phyloP scores from a whole-genome alignment of 2,113 vertebrate species.

The Grallaria varia region DNA sequence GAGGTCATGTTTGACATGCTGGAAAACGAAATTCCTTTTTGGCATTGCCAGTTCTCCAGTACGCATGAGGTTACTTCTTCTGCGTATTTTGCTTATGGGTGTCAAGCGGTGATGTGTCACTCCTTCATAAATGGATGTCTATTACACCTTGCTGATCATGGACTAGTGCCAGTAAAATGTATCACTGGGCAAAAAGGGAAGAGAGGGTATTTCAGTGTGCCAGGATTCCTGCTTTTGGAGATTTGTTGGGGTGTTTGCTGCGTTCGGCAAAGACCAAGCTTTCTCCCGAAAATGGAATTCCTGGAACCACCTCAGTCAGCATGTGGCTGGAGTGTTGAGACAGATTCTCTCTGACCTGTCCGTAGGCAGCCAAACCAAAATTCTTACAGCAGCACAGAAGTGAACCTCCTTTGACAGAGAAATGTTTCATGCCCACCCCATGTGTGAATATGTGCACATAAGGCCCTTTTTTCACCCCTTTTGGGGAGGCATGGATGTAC shows the following conservation, averaged over 20 bases:
- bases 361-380: neutral
- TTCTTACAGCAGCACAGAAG: neutral
- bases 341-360: neutral
- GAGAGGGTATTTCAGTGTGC: neutral
- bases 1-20: neutral
- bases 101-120: neutral
- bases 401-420: neutral
- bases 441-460: neutral
- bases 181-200: neutral
- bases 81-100: neutral
- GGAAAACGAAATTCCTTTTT: neutral
- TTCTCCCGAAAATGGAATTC: neutral
- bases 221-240: neutral
- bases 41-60: neutral
- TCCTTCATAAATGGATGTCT: neutral
- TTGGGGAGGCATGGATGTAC: fast-evolving
- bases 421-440: neutral
- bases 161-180: neutral
- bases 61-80: neutral
- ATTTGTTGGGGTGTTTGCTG: neutral
- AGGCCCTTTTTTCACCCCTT: neutral
- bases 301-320: neutral
- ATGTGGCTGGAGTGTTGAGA: neutral
- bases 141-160: neutral
- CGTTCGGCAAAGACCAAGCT: neutral